Conservation (phyloP, 2,888 invertebrate genomes). For the Phytoseiulus persimilis region DNA sequence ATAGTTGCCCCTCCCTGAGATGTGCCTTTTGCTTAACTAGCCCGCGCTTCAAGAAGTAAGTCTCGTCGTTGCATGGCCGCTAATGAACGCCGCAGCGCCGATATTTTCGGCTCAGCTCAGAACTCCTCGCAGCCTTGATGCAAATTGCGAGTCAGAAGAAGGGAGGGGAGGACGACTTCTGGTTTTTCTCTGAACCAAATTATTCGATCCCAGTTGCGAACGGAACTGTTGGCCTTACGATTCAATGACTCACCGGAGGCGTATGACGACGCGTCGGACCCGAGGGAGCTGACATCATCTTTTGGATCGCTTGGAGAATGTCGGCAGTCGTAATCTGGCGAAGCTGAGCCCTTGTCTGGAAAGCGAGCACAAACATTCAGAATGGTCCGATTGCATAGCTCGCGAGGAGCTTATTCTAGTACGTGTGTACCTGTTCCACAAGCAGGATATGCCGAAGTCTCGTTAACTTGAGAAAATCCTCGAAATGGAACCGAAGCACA, state of each 20-base stretch:
- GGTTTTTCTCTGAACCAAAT: background rate
- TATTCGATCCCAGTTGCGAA: background rate
- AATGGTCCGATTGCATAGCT: background rate
- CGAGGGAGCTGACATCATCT: constrained; percentile 29
- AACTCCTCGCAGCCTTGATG: background rate
- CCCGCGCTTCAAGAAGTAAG: background rate
- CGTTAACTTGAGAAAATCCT: too few relatives aligned
- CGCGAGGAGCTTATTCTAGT: too few relatives aligned
- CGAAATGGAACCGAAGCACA: too few relatives aligned
- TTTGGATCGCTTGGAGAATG: constrained; percentile 25
- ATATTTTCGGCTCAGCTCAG: background rate
- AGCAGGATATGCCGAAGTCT: too few relatives aligned
- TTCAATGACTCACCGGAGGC: constrained; percentile 13
- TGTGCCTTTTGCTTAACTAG: background rate
- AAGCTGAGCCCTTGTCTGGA: constrained; percentile 7
- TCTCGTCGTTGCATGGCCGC: background rate
- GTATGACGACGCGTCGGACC: constrained; percentile 33
- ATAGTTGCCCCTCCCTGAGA: background rate
- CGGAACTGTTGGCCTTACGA: background rate
- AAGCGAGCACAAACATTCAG: background rate
- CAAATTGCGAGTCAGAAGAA: too few relatives aligned
- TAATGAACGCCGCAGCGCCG: background rate
- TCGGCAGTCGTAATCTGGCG: constrained; percentile 30
- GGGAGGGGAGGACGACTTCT: background rate
- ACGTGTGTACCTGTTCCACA: too few relatives aligned